Evolutionary conservation across 2,113 vertebrate genomes (phyloP), one percentile per base, ranked within the genome.

Genomic region (Semnornis frantzii): DNA sequence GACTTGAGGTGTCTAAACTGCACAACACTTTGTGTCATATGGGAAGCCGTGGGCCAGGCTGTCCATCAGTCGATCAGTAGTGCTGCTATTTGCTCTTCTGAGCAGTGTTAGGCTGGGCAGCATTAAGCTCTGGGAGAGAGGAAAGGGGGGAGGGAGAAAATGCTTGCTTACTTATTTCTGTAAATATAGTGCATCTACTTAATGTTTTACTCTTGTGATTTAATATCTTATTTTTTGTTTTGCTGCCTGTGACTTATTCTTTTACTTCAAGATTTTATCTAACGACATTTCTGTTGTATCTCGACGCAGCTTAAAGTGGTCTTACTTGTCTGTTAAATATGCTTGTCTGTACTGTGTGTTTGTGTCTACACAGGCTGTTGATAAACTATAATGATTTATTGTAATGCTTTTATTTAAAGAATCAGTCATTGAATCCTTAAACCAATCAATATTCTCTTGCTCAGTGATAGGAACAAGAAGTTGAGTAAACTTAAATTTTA

Each of bases 11-110:
- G 14, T 27, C 37, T 25, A 5, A 37, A 55, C 11, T 2, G 4
- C 5, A 5, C 2, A 3, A 28, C n/a, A 24, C 44, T 31, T 20
- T 37, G 31, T 3, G 12, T 9, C 57, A 55, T 5, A 15, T 24
- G 37, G 48, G 48, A 55, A 34, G 48, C 20, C 5, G 19, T 8
- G 48, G 37, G 14, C 17, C 7, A 28, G 66, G 2, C 28, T 7
- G 10, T 2, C 1, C 8, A 5, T 30, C 1, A 50, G 21, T 50
- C 10, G 5, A 5, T 54, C 62, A 27, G 39, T 8, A n/a, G 14
- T 52, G 33, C 44, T 5, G 42, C 42, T 42, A 10, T 16, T 37
- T 9, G 17, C 12, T 33, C 33, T 16, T 24, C 55, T 13, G 15
- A 31, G 30, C 18, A 9, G 64, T 6, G 46, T 31, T 50, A 8